A percentile compares a stretch with the other conserved stretches of the same genome.
phyloP scores from a whole-genome alignment of 2,797 vertebrate genomes.

The Perodicticus potto region DNA sequence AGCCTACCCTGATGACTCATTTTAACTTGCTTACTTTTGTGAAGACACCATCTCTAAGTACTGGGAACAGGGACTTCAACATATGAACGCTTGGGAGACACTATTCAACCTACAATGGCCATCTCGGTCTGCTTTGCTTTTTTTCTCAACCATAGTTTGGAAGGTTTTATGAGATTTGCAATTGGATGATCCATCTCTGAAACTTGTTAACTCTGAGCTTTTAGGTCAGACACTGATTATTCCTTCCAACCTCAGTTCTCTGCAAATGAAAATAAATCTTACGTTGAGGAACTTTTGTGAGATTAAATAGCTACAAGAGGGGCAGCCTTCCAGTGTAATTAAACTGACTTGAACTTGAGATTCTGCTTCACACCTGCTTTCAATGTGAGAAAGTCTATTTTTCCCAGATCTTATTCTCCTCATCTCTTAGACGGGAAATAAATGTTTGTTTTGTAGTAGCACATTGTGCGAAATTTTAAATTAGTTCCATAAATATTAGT shows the following conservation, averaged over 20 bases:
- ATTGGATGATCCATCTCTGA: not conserved
- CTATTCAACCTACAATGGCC: not conserved
- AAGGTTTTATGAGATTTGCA: not conserved
- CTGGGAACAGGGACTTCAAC: not conserved
- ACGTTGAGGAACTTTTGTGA: not conserved
- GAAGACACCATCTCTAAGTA: not conserved
- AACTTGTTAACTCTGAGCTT: not conserved
- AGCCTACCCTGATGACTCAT: not conserved
- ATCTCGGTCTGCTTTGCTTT: not conserved
- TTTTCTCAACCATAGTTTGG: not conserved
- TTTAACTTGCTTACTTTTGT: not conserved
- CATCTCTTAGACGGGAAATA: not conserved
- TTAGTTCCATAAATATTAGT: slow-evolving; percentile 26
- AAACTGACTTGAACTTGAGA: not conserved
- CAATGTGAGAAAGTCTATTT: not conserved
- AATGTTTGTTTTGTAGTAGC: not conserved
- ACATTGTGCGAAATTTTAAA: slow-evolving; percentile 34
- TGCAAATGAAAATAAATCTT: not conserved
- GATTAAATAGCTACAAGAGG: not conserved
- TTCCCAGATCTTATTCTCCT: not conserved
- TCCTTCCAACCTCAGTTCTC: not conserved
- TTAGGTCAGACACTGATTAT: not conserved
- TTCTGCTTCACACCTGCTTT: not conserved
- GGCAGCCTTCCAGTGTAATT: not conserved
- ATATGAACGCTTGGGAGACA: not conserved